phyloP scores from a whole-genome alignment of 2,113 vertebrate species.

The Morone saxatilis region DNA sequence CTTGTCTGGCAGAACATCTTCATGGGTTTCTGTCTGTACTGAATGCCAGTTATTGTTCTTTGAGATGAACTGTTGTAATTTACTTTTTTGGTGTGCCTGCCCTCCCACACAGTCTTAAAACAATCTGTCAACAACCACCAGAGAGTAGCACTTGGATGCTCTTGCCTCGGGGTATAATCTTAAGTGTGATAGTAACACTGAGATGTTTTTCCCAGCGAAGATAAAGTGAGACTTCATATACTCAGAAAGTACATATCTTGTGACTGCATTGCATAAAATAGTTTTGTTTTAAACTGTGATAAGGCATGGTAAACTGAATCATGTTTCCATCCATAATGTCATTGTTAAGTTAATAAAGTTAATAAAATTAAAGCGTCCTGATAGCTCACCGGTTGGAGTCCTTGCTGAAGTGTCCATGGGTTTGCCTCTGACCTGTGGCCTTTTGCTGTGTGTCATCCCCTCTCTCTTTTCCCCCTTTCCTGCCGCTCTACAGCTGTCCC shows the following conservation, averaged over 20 bases:
- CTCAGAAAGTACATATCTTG: not conserved
- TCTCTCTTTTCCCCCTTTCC: no score
- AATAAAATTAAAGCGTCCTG: no score
- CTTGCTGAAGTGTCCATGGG: no score
- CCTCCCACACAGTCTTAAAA: not conserved
- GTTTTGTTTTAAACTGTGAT: no score
- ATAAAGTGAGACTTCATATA: not conserved
- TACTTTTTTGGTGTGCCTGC: no score
- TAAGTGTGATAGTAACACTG: not conserved
- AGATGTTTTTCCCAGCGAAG: not conserved
- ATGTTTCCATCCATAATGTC: no score
- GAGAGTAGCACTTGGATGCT: not conserved
- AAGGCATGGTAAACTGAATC: no score
- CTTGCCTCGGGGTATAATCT: not conserved
- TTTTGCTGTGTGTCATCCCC: no score
- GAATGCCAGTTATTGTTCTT: not conserved
- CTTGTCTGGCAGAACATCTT: not conserved
- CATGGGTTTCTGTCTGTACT: not conserved
- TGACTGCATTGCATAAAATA: not conserved
- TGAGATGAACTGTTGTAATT: constrained; percentile 8
- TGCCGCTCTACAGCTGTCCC: no score
- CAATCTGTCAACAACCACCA: not conserved
- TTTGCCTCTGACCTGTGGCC: no score
- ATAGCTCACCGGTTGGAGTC: no score
- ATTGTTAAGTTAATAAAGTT: no score